Percentiles rank a stretch among this genome's conserved stretches.
Evolutionary conservation across 1,140 invertebrate species (phyloP).

Genomic region (Leptonema lineaticorne): DNA sequence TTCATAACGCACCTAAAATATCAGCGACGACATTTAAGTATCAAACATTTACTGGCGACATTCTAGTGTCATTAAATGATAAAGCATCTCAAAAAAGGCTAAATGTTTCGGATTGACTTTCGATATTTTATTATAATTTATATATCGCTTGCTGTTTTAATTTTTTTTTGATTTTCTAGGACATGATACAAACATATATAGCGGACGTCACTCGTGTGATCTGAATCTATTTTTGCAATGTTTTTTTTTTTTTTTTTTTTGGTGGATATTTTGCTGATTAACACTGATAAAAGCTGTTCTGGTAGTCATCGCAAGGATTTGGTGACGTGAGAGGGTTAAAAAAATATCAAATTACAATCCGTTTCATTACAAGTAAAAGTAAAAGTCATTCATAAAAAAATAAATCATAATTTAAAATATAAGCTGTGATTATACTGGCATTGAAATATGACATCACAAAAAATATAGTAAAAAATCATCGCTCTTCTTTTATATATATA

Average conservation of each 20-base stretch:
- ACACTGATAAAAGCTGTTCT: too few species aligned
- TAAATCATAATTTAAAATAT: slow-evolving; percentile 21
- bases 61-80: background rate
- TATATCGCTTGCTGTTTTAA: too few species aligned
- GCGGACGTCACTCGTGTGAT: too few species aligned
- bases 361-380: slow-evolving; percentile 5
- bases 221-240: too few species aligned
- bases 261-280: too few species aligned
- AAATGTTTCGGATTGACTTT: background rate
- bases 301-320: too few species aligned
- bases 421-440: slow-evolving; percentile 29
- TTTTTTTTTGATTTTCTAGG: too few species aligned
- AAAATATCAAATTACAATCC: slow-evolving; percentile 10
- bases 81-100: slow-evolving; percentile 12
- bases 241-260: too few species aligned
- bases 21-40: background rate
- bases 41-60: background rate
- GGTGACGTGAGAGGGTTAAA: too few species aligned
- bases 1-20: slow-evolving; percentile 84
- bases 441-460: slow-evolving; percentile 24
- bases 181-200: too few species aligned
- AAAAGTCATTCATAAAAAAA: slow-evolving; percentile 22
- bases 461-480: slow-evolving; percentile 5
- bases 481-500: too few species aligned
- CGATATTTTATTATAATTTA: background rate